Percentiles rank a stretch among this genome's conserved stretches.
These are phyloP conservation scores for Drosophila sp. DNA, from an alignment of 1,140 invertebrate genomes.

Conservation along the genomic window DNA sequence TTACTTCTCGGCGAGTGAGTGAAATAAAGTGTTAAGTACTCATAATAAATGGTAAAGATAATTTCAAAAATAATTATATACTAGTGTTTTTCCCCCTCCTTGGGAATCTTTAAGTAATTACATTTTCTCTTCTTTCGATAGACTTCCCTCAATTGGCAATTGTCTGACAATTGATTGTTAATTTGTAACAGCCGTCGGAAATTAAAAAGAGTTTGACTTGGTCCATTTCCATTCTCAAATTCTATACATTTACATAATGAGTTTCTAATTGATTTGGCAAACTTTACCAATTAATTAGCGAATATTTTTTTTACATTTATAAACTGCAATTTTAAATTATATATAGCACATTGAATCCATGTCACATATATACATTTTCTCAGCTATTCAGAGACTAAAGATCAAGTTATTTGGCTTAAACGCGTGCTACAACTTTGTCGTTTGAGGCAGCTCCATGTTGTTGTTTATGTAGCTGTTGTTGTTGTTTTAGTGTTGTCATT, in stretches of 20 bases:
- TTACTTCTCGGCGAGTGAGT: neutral
- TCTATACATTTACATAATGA: constrained; percentile 17
- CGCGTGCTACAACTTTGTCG: no score
- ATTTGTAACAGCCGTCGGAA: neutral
- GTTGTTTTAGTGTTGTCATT: constrained; percentile 55
- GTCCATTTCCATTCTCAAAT: neutral
- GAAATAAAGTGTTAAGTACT: no score
- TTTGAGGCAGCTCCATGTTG: constrained; percentile 15
- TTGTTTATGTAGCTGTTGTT: constrained; percentile 25
- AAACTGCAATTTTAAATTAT: no score
- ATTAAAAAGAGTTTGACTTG: neutral
- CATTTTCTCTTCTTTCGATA: neutral
- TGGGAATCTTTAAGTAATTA: neutral
- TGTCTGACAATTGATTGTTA: neutral
- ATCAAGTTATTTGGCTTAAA: constrained; percentile 42
- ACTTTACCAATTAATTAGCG: no score
- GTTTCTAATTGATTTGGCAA: constrained; percentile 21
- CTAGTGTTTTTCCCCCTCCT: no score
- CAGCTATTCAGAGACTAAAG: neutral
- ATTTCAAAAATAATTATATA: no score
- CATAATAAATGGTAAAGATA: no score
- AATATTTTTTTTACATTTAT: no score
- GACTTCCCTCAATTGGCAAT: neutral
- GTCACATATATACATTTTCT: neutral
- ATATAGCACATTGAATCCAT: no score